A percentile compares a stretch with the other conserved stretches of the same genome.
Evolutionary conservation across 2,797 vertebrate species (phyloP).

Genomic region (Euthynnus affinis): DNA sequence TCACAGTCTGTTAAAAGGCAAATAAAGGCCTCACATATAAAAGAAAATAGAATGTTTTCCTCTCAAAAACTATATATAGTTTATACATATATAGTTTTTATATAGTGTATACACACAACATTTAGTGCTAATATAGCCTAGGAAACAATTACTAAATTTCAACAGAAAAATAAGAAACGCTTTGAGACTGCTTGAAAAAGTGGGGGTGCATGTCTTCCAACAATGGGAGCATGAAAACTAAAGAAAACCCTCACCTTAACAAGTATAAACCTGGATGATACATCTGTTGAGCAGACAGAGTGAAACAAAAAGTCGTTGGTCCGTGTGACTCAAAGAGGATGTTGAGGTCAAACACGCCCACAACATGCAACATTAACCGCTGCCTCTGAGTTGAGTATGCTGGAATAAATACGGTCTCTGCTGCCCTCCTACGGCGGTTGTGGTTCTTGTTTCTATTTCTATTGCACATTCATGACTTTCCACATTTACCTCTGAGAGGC

Average conservation of each 20-base stretch:
- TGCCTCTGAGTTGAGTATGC: accelerated
- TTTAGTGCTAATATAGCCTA: not conserved
- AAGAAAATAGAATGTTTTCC: no score
- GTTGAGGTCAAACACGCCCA: constrained; percentile 39
- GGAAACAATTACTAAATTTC: not conserved
- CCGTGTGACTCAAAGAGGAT: not conserved
- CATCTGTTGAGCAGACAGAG: not conserved
- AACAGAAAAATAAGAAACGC: not conserved
- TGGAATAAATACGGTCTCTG: constrained; percentile 66
- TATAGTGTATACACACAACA: no score
- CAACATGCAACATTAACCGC: not conserved
- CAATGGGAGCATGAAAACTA: not conserved
- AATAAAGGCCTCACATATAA: not conserved
- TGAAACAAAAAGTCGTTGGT: constrained; percentile 3
- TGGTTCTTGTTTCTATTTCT: constrained; percentile 22
- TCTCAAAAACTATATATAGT: no score
- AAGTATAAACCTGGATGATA: not conserved
- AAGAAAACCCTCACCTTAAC: not conserved
- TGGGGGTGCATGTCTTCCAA: not conserved
- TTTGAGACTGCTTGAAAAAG: no score
- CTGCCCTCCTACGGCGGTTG: constrained; percentile 61
- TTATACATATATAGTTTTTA: no score
- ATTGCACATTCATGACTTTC: not conserved
- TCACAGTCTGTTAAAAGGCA: not conserved
- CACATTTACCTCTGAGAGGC: not conserved